Evolutionary conservation across 2,888 invertebrate species (phyloP).

Genomic region (Clunio marinus): DNA sequence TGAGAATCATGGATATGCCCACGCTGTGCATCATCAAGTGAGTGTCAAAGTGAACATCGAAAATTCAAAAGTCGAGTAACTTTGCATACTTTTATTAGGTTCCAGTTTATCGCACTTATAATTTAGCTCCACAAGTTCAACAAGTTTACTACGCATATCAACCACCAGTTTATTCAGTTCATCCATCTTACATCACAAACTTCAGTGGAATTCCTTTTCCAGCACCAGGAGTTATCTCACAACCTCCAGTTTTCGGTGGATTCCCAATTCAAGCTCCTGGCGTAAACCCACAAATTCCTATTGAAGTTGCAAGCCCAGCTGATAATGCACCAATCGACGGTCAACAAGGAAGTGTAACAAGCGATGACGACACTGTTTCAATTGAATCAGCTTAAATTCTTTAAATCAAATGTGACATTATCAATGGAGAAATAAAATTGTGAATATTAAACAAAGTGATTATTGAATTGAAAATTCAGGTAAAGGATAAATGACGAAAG

Average conservation of each 20-base stretch:
- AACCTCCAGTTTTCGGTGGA: no score
- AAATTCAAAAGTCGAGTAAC: not conserved
- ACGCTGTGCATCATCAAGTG: slow-evolving; percentile 46
- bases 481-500: no score
- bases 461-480: no score
- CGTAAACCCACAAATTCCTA: slow-evolving; percentile 16
- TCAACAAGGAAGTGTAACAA: slow-evolving; percentile 40
- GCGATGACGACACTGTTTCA: slow-evolving; percentile 45
- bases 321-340: slow-evolving; percentile 13
- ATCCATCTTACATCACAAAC: not conserved
- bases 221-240: no score
- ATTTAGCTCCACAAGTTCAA: not conserved
- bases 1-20: slow-evolving; percentile 54
- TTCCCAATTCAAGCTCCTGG: not conserved
- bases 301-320: slow-evolving; percentile 38
- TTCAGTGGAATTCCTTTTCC: slow-evolving; percentile 4
- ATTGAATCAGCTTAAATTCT: slow-evolving; percentile 44
- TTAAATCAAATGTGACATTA: not conserved
- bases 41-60: not conserved
- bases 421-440: not conserved
- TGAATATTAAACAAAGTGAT: no score
- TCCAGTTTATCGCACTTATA: not conserved
- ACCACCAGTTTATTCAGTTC: not conserved
- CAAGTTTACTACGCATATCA: slow-evolving; percentile 11
- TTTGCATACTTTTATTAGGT: not conserved